Evolutionary conservation across 2,797 vertebrate species (phyloP).

Genomic region (Sphaeramia orbicularis): DNA sequence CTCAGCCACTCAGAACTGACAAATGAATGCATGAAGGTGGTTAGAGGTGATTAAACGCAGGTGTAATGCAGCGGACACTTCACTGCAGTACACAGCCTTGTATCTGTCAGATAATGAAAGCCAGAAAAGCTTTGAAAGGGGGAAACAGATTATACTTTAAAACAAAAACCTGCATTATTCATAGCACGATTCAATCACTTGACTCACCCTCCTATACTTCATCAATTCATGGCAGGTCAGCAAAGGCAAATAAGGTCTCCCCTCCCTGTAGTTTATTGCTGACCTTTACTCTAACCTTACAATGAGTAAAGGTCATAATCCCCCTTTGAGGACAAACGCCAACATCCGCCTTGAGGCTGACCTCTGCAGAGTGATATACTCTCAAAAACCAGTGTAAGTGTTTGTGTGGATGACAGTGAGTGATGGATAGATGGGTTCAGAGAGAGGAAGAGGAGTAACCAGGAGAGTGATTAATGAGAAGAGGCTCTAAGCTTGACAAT

Average conservation of each 20-base stretch:
- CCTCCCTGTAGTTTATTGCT: slow-evolving; percentile 2
- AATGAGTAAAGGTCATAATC: slow-evolving; percentile 45
- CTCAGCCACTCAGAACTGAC: slow-evolving; percentile 35
- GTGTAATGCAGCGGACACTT: not conserved
- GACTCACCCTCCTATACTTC: not conserved
- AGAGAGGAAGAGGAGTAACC: not conserved
- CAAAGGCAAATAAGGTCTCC: not conserved
- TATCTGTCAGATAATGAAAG: not conserved
- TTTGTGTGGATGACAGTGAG: slow-evolving; percentile 1
- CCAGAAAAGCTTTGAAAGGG: not conserved
- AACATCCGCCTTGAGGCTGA: slow-evolving; percentile 28
- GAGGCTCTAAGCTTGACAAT: slow-evolving; percentile 21
- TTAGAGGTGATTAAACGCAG: slow-evolving; percentile 25
- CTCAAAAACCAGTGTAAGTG: not conserved
- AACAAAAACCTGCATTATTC: not conserved
- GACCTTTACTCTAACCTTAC: slow-evolving; percentile 48
- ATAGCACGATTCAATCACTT: not conserved
- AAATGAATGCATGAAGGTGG: slow-evolving; percentile 9
- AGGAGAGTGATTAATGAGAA: slow-evolving; percentile 8
- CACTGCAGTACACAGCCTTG: not conserved
- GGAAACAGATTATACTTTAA: not conserved
- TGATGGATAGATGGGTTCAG: not conserved
- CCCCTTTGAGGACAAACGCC: slow-evolving; percentile 33
- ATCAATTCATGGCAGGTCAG: slow-evolving; percentile 16
- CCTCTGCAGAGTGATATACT: slow-evolving; percentile 11